Conservation (phyloP, 2,797 vertebrate species). For the Nyctalus aviator region DNA sequence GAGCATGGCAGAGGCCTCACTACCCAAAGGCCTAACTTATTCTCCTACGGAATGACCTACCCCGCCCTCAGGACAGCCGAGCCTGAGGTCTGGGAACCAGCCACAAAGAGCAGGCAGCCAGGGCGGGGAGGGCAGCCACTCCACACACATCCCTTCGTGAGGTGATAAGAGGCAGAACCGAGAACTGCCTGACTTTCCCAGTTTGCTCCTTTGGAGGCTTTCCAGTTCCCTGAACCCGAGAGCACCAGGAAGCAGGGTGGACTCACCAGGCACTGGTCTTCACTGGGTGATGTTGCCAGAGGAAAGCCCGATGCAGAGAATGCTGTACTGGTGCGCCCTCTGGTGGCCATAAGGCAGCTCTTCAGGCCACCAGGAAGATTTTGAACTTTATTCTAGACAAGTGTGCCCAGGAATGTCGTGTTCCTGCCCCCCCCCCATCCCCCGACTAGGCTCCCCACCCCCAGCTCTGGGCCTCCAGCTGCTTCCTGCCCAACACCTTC, state of each 20-base stretch:
- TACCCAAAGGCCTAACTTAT: not conserved
- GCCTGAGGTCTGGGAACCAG: not conserved
- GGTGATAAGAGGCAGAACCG: not conserved
- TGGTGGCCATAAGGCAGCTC: conserved; percentile 4
- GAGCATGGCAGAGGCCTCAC: not conserved
- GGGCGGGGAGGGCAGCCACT: not conserved
- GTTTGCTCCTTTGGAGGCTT: not conserved
- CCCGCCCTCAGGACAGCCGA: not conserved
- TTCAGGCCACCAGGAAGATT: not conserved
- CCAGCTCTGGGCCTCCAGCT: not conserved
- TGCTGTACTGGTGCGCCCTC: conserved; percentile 35
- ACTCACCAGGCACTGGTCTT: not conserved
- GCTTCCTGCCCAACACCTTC: not conserved
- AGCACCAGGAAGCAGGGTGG: not conserved
- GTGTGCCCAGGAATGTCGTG: not conserved
- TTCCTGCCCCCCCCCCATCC: fast-evolving
- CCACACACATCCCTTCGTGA: not conserved
- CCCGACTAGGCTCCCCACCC: not conserved
- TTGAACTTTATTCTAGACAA: not conserved
- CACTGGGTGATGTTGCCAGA: not conserved
- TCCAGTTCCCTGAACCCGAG: not conserved
- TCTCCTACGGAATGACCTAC: not conserved
- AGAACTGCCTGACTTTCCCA: not conserved
- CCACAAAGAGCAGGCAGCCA: not conserved
- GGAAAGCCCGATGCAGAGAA: not conserved